These are phyloP conservation scores for Argyra leucocephala DNA, from an alignment of 2,888 invertebrate species.

Conservation along the genomic window DNA sequence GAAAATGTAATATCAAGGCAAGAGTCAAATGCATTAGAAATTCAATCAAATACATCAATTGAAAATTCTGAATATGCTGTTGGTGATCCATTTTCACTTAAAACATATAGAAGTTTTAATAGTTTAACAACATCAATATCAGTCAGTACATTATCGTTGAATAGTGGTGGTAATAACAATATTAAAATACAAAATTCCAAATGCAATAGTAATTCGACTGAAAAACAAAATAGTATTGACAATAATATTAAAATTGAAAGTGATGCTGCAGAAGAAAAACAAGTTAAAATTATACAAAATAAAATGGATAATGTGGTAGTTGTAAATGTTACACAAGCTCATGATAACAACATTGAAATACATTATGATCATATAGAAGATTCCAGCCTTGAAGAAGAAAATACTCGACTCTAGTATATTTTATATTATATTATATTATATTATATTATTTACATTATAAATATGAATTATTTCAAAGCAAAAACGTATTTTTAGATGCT, in stretches of 20 bases:
- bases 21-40: constrained; percentile 42
- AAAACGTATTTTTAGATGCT: neutral
- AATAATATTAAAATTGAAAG: constrained; percentile 14
- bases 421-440: neutral
- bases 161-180: constrained; percentile 40
- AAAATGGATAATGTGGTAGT: constrained; percentile 15
- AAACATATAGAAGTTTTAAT: constrained; percentile 44
- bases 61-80: constrained; percentile 43
- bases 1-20: constrained; percentile 59
- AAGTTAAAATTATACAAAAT: constrained; percentile 7
- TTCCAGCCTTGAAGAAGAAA: constrained; percentile 31
- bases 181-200: constrained; percentile 20
- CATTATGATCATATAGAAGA: constrained; percentile 23
- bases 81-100: constrained; percentile 43
- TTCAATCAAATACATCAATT: constrained; percentile 42
- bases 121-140: constrained; percentile 44
- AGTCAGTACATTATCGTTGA: constrained; percentile 40
- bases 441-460: too few relatives aligned
- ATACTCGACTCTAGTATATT: constrained; percentile 34
- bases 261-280: constrained; percentile 12
- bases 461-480: neutral
- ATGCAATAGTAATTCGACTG: constrained; percentile 3
- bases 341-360: constrained; percentile 22
- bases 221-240: neutral
- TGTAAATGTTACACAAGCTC: neutral